Evolutionary conservation across 37 sponge, comb jelly and placozoan genomes (phyloP).

Genomic region (Spongia lamella): DNA sequence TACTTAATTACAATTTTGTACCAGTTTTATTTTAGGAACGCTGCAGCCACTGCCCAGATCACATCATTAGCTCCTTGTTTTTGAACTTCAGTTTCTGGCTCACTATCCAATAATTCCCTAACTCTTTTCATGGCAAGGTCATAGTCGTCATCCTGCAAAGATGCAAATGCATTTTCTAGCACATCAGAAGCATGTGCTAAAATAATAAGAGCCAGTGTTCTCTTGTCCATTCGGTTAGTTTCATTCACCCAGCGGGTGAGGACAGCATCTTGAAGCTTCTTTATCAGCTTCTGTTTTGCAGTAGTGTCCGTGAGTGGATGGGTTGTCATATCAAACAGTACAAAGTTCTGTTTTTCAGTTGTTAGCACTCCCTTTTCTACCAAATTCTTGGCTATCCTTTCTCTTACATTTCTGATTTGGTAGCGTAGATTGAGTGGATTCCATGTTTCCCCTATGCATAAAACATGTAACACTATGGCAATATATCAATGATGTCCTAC

Average conservation of each 20-base stretch:
- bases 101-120: conserved; percentile 82
- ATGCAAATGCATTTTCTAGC: conserved; percentile 93
- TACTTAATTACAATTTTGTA: neutral
- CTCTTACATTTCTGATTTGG: conserved; percentile 95
- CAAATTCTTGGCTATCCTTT: conserved; percentile 97
- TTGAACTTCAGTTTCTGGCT: conserved; percentile 89
- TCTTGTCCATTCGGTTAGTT: conserved; percentile 86
- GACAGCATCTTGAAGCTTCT: conserved; percentile 92
- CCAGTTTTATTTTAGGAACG: conserved; percentile 87
- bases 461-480: neutral
- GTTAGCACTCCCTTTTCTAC: conserved; percentile 98
- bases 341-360: conserved; percentile 98
- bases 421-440: conserved; percentile 96
- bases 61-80: conserved; percentile 74
- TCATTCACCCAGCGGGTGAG: conserved; percentile 94
- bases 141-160: conserved; percentile 94
- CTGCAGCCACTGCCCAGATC: conserved; percentile 90
- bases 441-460: conserved; percentile 92
- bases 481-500: conserved; percentile 37
- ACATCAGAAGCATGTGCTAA: conserved; percentile 96
- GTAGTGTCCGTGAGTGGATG: conserved; percentile 92
- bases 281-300: conserved; percentile 86
- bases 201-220: conserved; percentile 82
- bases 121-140: conserved; percentile 97
- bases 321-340: conserved; percentile 99